These are phyloP conservation scores for Oreochromis niloticus DNA, from an alignment of 2,113 vertebrate genomes.

Conservation along the genomic window DNA sequence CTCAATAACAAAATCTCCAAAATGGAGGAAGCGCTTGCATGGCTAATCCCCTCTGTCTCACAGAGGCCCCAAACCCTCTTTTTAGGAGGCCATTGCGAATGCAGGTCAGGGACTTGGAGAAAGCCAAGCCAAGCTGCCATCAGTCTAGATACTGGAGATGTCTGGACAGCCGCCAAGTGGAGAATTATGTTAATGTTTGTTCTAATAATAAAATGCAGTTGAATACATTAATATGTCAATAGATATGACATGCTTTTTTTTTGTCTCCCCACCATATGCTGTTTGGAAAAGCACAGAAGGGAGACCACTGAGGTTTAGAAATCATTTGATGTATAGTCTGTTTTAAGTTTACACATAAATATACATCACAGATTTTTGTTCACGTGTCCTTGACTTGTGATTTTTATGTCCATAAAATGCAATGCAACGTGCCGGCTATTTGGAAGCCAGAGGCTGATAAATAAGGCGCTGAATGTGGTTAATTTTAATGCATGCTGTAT, in stretches of 20 bases:
- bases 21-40: constrained; percentile 53
- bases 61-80: background rate
- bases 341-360: background rate
- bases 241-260: constrained; percentile 1
- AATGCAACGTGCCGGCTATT: background rate
- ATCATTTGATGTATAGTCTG: background rate
- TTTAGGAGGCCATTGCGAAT: constrained; percentile 48
- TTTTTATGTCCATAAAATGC: background rate
- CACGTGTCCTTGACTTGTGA: background rate
- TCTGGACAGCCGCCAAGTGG: constrained; percentile 60
- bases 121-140: constrained; percentile 54
- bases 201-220: constrained; percentile 63
- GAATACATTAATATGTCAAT: constrained; percentile 57
- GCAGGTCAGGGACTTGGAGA: constrained; percentile 45
- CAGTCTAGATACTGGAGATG: constrained; percentile 46
- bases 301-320: background rate
- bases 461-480: background rate
- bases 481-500: background rate
- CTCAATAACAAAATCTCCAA: constrained; percentile 66
- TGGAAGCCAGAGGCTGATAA: background rate
- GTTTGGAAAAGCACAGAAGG: constrained; percentile 26
- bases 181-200: constrained; percentile 69
- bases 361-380: background rate
- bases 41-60: constrained; percentile 32
- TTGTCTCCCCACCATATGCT: constrained; percentile 26